Conservation (phyloP, 1,140 invertebrate genomes). For the Trinorchestia longiramus region DNA sequence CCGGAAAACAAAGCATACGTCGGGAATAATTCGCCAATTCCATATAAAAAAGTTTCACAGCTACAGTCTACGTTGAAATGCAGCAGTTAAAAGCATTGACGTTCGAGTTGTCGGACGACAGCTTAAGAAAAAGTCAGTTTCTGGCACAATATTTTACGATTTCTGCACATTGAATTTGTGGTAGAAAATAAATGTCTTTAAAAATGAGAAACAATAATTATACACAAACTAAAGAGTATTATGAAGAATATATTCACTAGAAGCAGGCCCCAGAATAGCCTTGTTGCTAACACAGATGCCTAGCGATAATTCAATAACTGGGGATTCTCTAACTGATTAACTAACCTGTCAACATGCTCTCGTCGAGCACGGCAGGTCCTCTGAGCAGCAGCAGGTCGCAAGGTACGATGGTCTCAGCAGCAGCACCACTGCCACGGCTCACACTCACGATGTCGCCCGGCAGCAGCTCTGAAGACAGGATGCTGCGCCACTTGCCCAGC, state of each 20-base stretch:
- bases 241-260: too few species aligned
- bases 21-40: too few species aligned
- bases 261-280: too few species aligned
- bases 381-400: constrained; percentile 95
- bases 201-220: not conserved
- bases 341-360: constrained; percentile 95
- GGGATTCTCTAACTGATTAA: not conserved
- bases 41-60: too few species aligned
- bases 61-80: too few species aligned
- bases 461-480: constrained; percentile 88
- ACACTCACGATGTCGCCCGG: constrained; percentile 98
- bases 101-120: too few species aligned
- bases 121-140: not conserved
- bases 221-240: too few species aligned
- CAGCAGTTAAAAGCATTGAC: too few species aligned
- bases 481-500: constrained; percentile 90
- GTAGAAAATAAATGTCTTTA: not conserved
- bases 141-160: too few species aligned
- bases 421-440: constrained; percentile 78
- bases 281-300: too few species aligned
- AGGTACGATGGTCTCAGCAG: constrained; percentile 87
- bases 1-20: too few species aligned
- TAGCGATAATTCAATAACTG: too few species aligned
- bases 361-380: constrained; percentile 96
- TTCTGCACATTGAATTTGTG: not conserved